Evolutionary conservation across 2,888 invertebrate genomes (phyloP), one percentile per base, ranked within the genome.

Genomic region (Dolomedes plantarius): DNA sequence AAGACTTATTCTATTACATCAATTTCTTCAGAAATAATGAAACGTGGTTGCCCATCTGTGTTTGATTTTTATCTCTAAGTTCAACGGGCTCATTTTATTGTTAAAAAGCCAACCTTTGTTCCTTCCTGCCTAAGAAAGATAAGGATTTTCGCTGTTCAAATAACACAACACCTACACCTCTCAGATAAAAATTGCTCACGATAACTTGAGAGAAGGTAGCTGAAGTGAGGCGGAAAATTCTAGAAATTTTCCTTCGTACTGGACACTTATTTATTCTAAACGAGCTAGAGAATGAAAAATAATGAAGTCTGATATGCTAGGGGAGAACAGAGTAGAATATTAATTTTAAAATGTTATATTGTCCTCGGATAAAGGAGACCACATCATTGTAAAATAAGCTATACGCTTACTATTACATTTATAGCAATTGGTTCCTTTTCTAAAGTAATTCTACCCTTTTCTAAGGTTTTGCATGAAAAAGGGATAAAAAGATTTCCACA

Each of bases 81-180:
- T 65, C 65, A 65, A 65, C 65, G 31, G n/a, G 65, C 65, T 29
- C 65, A 65, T 65, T 65, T 31, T 29, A 65, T 65, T 65, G 65
- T 65, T 65, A 29, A 31, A 65, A 65, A 16, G 65, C n/a, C 16
- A 31, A 65, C 29, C 65, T 31, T 65, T 65, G 29, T 29, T 65
- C 31, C 65, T 29, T 65, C 31, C 65, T 65, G 31, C 5, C 29
- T 13, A 65, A 31, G 31, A 29, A 65, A 65, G 65, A 65, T 65
- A 65, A 65, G 31, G 56, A n/a, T 46, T 5, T 46, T 46, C 6
- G 16, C 41, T 16, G 46, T 56, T 56, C 56, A 56, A 56, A 56
- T 56, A 56, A 11, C 11, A 16, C 56, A 56, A 56, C 56, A 56
- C 56, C 56, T 56, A 56, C 56, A 23, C 19, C 56, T 5, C 2